A percentile compares a stretch with the other conserved stretches of the same genome.
Conservation (phyloP, 2,888 invertebrate genomes). For the Anoplius nigerrimus region DNA sequence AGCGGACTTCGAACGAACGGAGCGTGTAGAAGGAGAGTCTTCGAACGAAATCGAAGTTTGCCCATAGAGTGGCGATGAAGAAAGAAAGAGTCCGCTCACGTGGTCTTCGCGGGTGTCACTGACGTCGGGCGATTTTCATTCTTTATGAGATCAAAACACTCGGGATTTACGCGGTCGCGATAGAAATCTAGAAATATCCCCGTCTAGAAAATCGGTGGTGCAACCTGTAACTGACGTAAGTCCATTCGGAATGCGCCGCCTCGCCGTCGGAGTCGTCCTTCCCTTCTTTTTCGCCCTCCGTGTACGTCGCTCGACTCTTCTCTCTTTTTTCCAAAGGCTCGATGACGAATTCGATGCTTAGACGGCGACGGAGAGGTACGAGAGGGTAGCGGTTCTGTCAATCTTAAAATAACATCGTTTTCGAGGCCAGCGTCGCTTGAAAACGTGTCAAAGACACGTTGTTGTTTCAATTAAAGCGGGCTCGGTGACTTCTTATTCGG, state of each 20-base stretch:
- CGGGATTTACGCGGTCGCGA: background rate
- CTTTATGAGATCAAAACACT: background rate
- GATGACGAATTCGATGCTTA: slow-evolving; percentile 13
- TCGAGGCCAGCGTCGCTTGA: slow-evolving; percentile 20
- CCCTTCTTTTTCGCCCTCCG: background rate
- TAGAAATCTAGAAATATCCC: slow-evolving; percentile 60
- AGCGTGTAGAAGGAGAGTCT: too few species aligned
- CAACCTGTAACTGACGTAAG: slow-evolving; percentile 48
- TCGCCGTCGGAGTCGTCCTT: slow-evolving; percentile 11
- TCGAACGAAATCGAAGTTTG: too few species aligned
- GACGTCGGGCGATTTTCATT: background rate
- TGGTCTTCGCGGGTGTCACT: background rate
- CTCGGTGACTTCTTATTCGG: background rate
- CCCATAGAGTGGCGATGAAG: too few species aligned
- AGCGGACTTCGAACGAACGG: slow-evolving; percentile 3
- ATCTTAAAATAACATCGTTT: slow-evolving; percentile 36
- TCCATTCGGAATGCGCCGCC: slow-evolving; percentile 16
- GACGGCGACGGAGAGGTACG: background rate
- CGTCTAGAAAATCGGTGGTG: slow-evolving; percentile 44
- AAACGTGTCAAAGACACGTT: slow-evolving; percentile 24
- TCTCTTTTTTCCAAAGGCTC: background rate
- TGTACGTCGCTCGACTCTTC: background rate
- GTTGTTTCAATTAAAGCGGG: background rate
- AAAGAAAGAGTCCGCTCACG: background rate
- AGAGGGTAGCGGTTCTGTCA: slow-evolving; percentile 13